Conservation (phyloP, 2,888 invertebrate genomes). For the Amphipoea oculea region DNA sequence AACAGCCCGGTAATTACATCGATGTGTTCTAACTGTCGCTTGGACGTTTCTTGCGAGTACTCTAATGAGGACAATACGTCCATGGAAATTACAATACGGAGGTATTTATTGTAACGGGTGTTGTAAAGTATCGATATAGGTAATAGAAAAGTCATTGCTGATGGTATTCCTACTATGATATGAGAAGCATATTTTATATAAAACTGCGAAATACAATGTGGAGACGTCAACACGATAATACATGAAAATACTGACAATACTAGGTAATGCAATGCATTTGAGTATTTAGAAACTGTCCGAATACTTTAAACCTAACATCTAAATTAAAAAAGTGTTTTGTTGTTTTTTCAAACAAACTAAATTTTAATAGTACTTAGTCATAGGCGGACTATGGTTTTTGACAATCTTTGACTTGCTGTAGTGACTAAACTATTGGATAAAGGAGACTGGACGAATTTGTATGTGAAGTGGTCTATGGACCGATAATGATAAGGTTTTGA, state of each 20-base stretch:
- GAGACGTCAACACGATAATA: neutral
- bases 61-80: constrained; percentile 43
- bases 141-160: constrained; percentile 10
- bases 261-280: neutral
- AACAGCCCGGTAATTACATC: constrained; percentile 62
- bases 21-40: constrained; percentile 57
- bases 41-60: constrained; percentile 51
- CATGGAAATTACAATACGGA: constrained; percentile 46
- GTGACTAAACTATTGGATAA: neutral
- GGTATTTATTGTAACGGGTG: constrained; percentile 54
- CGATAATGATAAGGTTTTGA: no score
- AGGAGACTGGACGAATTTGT: no score
- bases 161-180: constrained; percentile 6
- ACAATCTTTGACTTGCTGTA: neutral
- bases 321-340: neutral
- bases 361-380: neutral
- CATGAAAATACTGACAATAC: neutral
- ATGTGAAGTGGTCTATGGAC: no score
- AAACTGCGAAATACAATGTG: neutral
- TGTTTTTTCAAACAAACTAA: neutral
- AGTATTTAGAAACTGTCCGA: neutral
- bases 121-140: constrained; percentile 14
- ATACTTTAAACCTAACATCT: neutral
- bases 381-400: neutral
- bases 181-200: neutral